Percentiles rank a stretch among this genome's conserved stretches.
phyloP scores from a whole-genome alignment of 64 coral and sea anemone genomes.

The Dendronephthya gigantea region DNA sequence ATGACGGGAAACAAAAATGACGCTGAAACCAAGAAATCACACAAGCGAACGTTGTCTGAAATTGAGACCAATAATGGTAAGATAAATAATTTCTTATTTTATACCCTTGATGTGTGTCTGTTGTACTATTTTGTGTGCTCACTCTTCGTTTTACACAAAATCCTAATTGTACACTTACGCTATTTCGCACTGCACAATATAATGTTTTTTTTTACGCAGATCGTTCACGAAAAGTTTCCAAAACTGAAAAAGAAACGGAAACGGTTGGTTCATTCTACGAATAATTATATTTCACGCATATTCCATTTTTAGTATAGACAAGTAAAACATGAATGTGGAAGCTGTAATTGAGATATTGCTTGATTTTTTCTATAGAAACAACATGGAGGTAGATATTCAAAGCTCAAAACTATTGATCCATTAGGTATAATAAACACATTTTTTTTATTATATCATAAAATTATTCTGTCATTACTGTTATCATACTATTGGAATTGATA shows the following conservation, averaged over 20 bases:
- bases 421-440: background rate
- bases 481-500: too few relatives aligned
- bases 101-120: background rate
- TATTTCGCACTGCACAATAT: background rate
- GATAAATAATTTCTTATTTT: background rate
- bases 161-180: background rate
- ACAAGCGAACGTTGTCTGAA: background rate
- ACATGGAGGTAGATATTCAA: background rate
- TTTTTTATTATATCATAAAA: too few relatives aligned
- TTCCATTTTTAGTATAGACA: background rate
- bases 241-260: background rate
- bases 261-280: background rate
- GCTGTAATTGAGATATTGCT: too few relatives aligned
- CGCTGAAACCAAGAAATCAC: background rate
- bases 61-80: background rate
- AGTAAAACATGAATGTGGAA: too few relatives aligned
- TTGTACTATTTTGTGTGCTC: too few relatives aligned
- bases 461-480: too few relatives aligned
- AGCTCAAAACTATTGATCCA: background rate
- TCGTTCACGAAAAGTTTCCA: background rate
- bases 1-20: background rate
- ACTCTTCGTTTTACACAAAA: too few relatives aligned
- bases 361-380: background rate
- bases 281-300: background rate
- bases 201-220: background rate